phyloP scores from a whole-genome alignment of 2,888 invertebrate genomes.

The Cyclophora albipunctata region DNA sequence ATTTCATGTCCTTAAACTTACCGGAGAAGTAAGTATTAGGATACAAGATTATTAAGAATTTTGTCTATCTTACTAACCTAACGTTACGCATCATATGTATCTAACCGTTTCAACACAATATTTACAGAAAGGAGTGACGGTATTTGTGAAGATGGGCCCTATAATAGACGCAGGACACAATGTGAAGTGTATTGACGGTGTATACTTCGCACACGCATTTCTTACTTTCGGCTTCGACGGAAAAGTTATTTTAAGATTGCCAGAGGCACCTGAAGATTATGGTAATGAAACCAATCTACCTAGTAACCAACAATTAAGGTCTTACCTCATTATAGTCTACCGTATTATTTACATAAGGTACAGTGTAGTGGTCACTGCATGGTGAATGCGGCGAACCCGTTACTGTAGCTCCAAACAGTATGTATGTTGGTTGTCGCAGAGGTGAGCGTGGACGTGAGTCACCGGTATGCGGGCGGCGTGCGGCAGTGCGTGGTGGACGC shows the following conservation, averaged over 20 bases:
- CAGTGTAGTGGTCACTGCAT: too few relatives aligned
- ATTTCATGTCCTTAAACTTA: constrained; percentile 46
- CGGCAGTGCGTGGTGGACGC: not conserved
- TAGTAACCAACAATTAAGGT: too few relatives aligned
- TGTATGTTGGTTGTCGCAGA: not conserved
- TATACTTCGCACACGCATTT: constrained; percentile 32
- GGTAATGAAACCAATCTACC: constrained; percentile 24
- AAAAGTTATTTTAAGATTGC: constrained; percentile 34
- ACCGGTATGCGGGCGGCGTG: too few relatives aligned
- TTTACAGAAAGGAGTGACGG: constrained; percentile 56
- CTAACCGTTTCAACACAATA: too few relatives aligned
- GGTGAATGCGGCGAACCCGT: too few relatives aligned
- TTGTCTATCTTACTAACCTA: too few relatives aligned
- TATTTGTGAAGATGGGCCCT: constrained; percentile 54
- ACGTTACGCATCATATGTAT: too few relatives aligned
- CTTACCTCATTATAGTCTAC: too few relatives aligned
- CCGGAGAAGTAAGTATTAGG: constrained; percentile 44
- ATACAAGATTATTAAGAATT: too few relatives aligned
- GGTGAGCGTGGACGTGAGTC: too few relatives aligned
- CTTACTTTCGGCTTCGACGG: constrained; percentile 56
- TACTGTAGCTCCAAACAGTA: too few relatives aligned
- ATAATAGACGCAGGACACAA: constrained; percentile 51
- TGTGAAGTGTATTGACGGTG: constrained; percentile 43
- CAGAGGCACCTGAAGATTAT: constrained; percentile 36
- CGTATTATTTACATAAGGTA: too few relatives aligned